Evolutionary conservation across 2,113 vertebrate species (phyloP), one percentile per base, ranked within the genome.

Genomic region (Canis aureus): DNA sequence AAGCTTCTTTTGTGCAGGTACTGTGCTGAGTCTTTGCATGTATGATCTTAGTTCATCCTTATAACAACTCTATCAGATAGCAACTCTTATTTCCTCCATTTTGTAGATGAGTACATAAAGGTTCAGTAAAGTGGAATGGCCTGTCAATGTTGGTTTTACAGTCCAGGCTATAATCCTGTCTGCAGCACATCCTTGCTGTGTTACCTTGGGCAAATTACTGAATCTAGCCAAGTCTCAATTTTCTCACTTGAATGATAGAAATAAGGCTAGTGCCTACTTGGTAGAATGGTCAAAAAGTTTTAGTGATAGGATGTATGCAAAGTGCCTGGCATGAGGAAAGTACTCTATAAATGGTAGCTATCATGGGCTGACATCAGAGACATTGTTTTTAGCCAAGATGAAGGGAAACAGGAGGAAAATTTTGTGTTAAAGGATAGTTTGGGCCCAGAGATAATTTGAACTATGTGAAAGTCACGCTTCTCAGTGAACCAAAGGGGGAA

Each of bases 371-470:
- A 78, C 66, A 35, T 88, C n/a, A 71, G n/a, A 93, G 64, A 92
- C 49, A 53, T 43, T 84, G 43, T 89, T 96, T 90, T 69, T n/a
- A 64, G 38, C 15, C 20, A 81, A 32, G 27, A 78, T 38, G 23
- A 95, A 71, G 64, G 20, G 59, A 84, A 84, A 35, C 53, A 76
- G 35, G 89, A 81, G 49, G 79, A n/a, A 12, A 49, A 53, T 92
- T 85, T 38, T 38, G 20, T 80, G 43, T 88, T 64, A 85, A 89
- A 86, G 32, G 89, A 83, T 53, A 89, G 23, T 73, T 62, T 88
- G 74, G 53, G 13, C 82, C 76, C 87, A 94, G 51, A 95, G 90
- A 29, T 32, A 38, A 59, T 85, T 80, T 86, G 73, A 23, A 66
- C 66, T 73, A 23, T 88, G 82, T 59, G 84, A 57, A 71, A 23